Percentiles rank a stretch among this genome's conserved stretches.
phyloP scores from a whole-genome alignment of 1,140 invertebrate genomes.

The Drosophila oshimai region DNA sequence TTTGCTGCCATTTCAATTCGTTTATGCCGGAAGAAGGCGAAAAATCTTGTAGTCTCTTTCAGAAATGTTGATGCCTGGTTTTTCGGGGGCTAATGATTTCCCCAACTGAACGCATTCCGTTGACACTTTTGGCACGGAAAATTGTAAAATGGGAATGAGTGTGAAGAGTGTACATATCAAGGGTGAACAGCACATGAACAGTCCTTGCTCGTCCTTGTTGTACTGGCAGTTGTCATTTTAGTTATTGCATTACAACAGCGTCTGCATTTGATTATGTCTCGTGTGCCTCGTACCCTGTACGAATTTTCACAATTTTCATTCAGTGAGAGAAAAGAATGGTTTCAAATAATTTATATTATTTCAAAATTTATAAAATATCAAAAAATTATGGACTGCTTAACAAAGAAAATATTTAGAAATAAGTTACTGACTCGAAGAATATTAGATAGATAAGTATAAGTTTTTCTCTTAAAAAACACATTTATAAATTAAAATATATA shows the following conservation, averaged over 20 bases:
- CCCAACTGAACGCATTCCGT: conserved; percentile 61
- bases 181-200: conserved; percentile 2
- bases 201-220: conserved; percentile 33
- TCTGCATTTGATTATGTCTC: conserved; percentile 75
- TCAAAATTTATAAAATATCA: too few relatives aligned
- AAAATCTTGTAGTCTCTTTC: conserved; percentile 70
- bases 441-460: too few relatives aligned
- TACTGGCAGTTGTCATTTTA: conserved; percentile 72
- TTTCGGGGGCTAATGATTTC: conserved; percentile 66
- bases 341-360: too few relatives aligned
- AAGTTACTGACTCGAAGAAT: too few relatives aligned
- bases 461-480: too few relatives aligned
- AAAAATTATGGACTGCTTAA: too few relatives aligned
- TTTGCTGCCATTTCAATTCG: conserved; percentile 31
- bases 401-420: too few relatives aligned
- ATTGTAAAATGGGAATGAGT: conserved; percentile 15
- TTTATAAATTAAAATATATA: too few relatives aligned
- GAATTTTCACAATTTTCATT: conserved; percentile 4
- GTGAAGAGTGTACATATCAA: not conserved
- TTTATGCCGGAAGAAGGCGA: conserved; percentile 45
- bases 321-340: conserved; percentile 3
- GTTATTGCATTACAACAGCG: conserved; percentile 74
- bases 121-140: conserved; percentile 56
- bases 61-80: conserved; percentile 49
- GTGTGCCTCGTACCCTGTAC: conserved; percentile 50